phyloP scores from a whole-genome alignment of 2,888 invertebrate species.

The Branchipolynoe longqiensis region DNA sequence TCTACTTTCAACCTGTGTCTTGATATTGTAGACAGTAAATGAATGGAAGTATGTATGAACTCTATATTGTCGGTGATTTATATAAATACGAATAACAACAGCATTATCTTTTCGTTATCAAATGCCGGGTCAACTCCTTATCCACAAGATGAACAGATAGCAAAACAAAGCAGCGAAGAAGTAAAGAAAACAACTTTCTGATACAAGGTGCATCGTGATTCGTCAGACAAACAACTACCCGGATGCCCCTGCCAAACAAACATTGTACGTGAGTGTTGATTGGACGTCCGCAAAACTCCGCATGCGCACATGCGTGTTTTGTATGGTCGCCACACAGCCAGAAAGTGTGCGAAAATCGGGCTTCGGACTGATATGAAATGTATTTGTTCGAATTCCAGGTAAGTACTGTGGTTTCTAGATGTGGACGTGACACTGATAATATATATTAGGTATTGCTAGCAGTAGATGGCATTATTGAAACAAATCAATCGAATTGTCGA shows the following conservation, averaged over 20 bases:
- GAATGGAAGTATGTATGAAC: no score
- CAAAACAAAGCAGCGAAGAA: background rate
- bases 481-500: no score
- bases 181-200: no score
- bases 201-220: conserved; percentile 4
- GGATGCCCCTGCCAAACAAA: conserved; percentile 8
- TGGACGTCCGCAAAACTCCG: background rate
- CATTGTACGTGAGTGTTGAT: background rate
- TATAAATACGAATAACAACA: no score
- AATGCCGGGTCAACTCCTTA: no score
- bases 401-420: background rate
- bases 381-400: conserved; percentile 15
- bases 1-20: no score
- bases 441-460: no score
- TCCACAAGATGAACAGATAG: background rate
- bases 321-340: conserved; percentile 49
- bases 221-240: conserved; percentile 18
- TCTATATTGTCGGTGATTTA: no score
- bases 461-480: no score
- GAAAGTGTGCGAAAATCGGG: conserved; percentile 41
- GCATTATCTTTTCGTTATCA: no score
- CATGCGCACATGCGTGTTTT: conserved; percentile 50
- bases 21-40: no score
- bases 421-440: background rate
- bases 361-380: conserved; percentile 17